Evolutionary conservation across 35 echinoderm and acorn worm species (phyloP), one percentile per base, ranked within the genome.

Genomic region (Strongylocentrotus purpuratus): DNA sequence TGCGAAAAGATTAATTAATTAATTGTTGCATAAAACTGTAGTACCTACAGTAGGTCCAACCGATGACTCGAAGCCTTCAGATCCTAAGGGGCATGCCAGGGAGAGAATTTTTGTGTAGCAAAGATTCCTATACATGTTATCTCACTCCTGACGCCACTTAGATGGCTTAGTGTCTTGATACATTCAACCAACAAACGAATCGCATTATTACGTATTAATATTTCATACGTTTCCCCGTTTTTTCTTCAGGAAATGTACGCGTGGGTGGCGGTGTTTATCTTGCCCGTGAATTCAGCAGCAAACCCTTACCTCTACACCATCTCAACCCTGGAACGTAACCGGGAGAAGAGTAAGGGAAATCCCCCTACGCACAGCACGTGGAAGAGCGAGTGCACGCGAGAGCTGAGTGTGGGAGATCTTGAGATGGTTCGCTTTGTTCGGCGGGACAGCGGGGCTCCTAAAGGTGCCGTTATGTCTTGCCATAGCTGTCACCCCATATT

Each of bases 301-400:
- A 99, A 97, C 71, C 98, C 97, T 0, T 96, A 96, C 88, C 95
- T 99, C 31, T 99, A 99, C 47, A 99, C 98, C 18, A 99, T 99
- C 47, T 97, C 98, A 8, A 97, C 95, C 31, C 95, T 97, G 48
- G 96, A 97, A 35, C 95, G 95, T 14, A 46, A 5, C 48, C 91
- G 91, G 48, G 91, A 93, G 91, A 93, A 93, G 91, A 93, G 91
- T 93, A 93, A 93, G 91, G 91, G 46, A 33, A 55, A 88, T 46
- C 71, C 90, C 25, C 96, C 96, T 18, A 95, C 96, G 17, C 96
- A 94, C 20, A 97, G 96, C 85, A 96, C 97, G 32, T 97, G 97
- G 95, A 96, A 96, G 94, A 97, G 95, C 45, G 97, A 97, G 28
- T 97, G 97, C 71, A 97, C 97, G 13, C 91, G 97, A 47, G 97